Percentiles rank a stretch among this genome's conserved stretches.
phyloP scores from a whole-genome alignment of 2,888 invertebrate species.

The Rhodophaea formosa region DNA sequence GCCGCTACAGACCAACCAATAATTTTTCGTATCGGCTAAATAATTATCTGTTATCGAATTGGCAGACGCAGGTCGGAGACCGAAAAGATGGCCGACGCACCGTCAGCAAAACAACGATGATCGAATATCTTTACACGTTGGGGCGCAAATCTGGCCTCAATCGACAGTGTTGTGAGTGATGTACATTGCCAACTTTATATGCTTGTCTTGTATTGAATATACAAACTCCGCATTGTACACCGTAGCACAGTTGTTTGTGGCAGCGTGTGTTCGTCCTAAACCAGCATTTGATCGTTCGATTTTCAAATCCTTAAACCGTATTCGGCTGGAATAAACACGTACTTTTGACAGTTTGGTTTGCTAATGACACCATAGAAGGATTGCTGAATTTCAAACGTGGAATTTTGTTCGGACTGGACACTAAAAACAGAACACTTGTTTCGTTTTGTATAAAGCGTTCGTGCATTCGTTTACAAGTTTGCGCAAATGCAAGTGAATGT shows the following conservation, averaged over 20 bases:
- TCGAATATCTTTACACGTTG: conserved; percentile 15
- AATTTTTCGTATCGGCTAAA: conserved; percentile 71
- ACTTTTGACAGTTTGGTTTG: conserved; percentile 6
- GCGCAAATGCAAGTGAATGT: not conserved
- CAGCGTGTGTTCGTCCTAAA: not conserved
- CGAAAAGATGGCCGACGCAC: conserved; percentile 63
- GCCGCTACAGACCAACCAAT: conserved; percentile 55
- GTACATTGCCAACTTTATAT: no score
- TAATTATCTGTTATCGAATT: conserved; percentile 75
- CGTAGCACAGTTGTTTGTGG: no score
- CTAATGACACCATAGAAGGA: conserved; percentile 12
- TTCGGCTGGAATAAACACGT: conserved; percentile 7
- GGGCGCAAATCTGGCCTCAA: no score
- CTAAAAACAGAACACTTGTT: conserved; percentile 11
- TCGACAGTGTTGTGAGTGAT: no score
- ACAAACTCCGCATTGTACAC: no score
- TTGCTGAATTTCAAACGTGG: conserved; percentile 8
- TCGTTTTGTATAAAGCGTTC: conserved; percentile 1
- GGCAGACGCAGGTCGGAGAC: conserved; percentile 59
- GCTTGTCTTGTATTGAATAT: no score
- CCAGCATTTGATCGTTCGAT: conserved; percentile 1
- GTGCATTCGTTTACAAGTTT: conserved; percentile 1
- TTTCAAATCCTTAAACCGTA: conserved; percentile 3
- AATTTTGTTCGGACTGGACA: conserved; percentile 1
- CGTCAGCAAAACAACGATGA: conserved; percentile 44